These are phyloP conservation scores for Dysidea cf. avara DNA, from an alignment of 37 sponge, comb jelly and placozoan genomes.

Conservation along the genomic window DNA sequence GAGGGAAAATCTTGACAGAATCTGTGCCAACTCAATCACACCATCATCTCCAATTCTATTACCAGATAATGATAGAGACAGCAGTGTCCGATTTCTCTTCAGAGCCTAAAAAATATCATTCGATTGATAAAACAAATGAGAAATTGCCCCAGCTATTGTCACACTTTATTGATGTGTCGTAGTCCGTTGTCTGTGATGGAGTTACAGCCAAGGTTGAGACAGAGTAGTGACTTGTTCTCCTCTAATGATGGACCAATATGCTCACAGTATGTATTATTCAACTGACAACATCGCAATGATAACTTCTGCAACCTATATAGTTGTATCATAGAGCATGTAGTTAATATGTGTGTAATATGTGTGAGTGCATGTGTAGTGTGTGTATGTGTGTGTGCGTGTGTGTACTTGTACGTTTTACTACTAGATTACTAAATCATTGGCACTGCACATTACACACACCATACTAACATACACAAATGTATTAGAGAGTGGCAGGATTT, in stretches of 20 bases:
- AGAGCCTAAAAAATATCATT: conserved; percentile 9
- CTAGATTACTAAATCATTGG: too few species aligned
- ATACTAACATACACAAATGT: too few species aligned
- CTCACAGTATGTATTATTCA: conserved; percentile 7
- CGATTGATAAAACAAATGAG: too few species aligned
- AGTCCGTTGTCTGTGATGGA: conserved; percentile 27
- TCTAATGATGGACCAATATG: neutral
- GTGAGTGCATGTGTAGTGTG: too few species aligned
- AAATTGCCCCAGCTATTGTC: too few species aligned
- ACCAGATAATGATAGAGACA: conserved; percentile 43
- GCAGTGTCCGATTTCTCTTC: conserved; percentile 72
- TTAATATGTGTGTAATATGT: too few species aligned
- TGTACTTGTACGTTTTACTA: too few species aligned
- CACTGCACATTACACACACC: too few species aligned
- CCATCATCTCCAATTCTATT: conserved; percentile 65
- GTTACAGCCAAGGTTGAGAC: conserved; percentile 43
- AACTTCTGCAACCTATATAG: conserved; percentile 36
- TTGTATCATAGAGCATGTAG: too few species aligned
- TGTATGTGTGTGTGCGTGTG: too few species aligned
- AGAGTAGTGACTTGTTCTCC: conserved; percentile 16
- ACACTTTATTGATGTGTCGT: neutral
- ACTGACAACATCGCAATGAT: conserved; percentile 39
- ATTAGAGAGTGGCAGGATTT: too few species aligned
- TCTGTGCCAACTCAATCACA: conserved; percentile 24
- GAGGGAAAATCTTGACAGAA: conserved; percentile 44